These are phyloP conservation scores for Zaprionus kolodkinae DNA, from an alignment of 1,140 invertebrate species.

Conservation along the genomic window DNA sequence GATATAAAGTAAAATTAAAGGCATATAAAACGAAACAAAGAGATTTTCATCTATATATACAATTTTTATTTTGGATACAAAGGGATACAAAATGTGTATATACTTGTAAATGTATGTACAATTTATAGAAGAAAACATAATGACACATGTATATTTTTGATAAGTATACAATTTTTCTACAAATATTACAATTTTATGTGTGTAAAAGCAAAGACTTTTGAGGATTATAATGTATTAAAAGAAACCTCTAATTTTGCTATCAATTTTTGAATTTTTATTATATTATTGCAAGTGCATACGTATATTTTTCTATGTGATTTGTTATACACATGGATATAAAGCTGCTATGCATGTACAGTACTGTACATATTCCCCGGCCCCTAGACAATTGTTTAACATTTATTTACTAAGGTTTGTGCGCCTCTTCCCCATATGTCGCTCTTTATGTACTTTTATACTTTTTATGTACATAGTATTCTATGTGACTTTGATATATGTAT, in stretches of 20 bases:
- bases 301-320: no score
- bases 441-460: slow-evolving; percentile 2
- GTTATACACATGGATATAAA: background rate
- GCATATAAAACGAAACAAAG: background rate
- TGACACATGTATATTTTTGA: no score
- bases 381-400: background rate
- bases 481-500: background rate
- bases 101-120: no score
- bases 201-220: no score
- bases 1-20: background rate
- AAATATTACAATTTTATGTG: no score
- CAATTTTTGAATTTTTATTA: slow-evolving; percentile 43
- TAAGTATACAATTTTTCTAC: no score
- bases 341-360: background rate
- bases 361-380: slow-evolving; percentile 10
- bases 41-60: no score
- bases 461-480: background rate
- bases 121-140: background rate
- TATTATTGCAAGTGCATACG: no score
- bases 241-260: slow-evolving; percentile 21
- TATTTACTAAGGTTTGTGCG: slow-evolving; percentile 31
- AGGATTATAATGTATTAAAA: no score
- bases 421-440: slow-evolving; percentile 1
- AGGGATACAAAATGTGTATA: no score
- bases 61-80: no score